Percentiles rank a stretch among this genome's conserved stretches.
phyloP scores from a whole-genome alignment of 2,888 invertebrate species.

The Caenorhabditis zanzibari region DNA sequence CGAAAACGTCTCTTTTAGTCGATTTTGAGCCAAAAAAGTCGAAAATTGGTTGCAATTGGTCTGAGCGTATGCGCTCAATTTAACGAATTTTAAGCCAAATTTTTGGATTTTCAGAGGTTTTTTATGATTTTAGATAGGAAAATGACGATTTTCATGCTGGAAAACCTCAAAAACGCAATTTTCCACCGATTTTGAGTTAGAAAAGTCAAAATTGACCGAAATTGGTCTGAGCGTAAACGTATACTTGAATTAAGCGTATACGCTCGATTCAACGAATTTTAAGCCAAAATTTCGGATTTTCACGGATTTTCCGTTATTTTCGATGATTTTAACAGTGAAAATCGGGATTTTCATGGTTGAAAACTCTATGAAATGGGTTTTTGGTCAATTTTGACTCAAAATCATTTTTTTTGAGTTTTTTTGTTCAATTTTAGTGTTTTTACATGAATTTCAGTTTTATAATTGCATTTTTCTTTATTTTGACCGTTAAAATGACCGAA shows the following conservation, averaged over 20 bases:
- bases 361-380: no score
- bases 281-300: not conserved
- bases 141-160: not conserved
- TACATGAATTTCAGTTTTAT: no score
- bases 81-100: not conserved
- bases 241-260: no score
- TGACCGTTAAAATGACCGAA: no score
- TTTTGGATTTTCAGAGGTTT: constrained; percentile 1
- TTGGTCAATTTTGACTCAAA: no score
- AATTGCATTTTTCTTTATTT: no score
- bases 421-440: not conserved
- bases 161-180: not conserved
- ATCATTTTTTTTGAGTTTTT: not conserved
- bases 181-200: not conserved
- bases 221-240: no score
- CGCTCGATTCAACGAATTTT: no score
- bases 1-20: no score
- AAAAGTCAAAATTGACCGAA: not conserved
- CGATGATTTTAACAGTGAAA: no score
- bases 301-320: not conserved
- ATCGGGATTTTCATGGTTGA: no score
- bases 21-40: not conserved
- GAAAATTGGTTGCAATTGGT: not conserved
- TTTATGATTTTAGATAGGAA: not conserved
- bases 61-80: not conserved